Percentiles rank a stretch among this genome's conserved stretches.
phyloP scores from a whole-genome alignment of 2,888 invertebrate genomes.

The Buathra laborator region DNA sequence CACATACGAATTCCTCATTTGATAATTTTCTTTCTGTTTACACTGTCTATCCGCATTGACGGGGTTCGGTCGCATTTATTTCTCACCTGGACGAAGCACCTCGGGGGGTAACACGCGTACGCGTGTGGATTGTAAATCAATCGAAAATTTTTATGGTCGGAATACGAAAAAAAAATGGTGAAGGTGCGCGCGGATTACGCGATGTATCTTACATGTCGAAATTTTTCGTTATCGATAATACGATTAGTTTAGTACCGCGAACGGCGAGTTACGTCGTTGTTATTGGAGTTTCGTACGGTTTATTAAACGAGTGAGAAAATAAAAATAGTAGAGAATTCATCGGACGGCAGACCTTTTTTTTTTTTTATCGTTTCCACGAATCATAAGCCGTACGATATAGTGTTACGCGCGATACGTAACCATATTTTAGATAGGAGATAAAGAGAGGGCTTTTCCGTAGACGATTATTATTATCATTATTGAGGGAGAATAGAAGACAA shows the following conservation, averaged over 20 bases:
- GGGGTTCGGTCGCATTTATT: slow-evolving; percentile 45
- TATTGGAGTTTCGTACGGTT: background rate
- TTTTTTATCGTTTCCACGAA: slow-evolving; percentile 38
- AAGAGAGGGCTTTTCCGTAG: background rate
- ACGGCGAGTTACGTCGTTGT: slow-evolving; percentile 24
- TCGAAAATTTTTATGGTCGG: slow-evolving; percentile 52
- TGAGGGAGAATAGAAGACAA: slow-evolving; percentile 15
- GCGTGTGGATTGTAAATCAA: slow-evolving; percentile 55
- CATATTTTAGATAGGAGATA: background rate
- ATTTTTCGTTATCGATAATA: slow-evolving; percentile 46
- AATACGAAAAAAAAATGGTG: slow-evolving; percentile 5
- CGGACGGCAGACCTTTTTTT: slow-evolving; percentile 1
- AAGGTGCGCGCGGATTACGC: slow-evolving; percentile 33
- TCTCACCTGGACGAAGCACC: slow-evolving; percentile 54
- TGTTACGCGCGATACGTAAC: no score
- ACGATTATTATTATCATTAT: background rate
- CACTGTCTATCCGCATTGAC: slow-evolving; percentile 18
- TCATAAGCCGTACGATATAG: slow-evolving; percentile 16
- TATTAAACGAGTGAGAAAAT: background rate
- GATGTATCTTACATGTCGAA: slow-evolving; percentile 24
- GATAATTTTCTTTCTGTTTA: slow-evolving; percentile 60
- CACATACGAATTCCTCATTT: slow-evolving; percentile 33
- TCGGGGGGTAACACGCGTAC: slow-evolving; percentile 12
- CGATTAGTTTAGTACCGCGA: slow-evolving; percentile 38
- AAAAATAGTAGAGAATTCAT: background rate